Conservation (phyloP, 2,113 vertebrate species). For the Rhinoderma darwinii region DNA sequence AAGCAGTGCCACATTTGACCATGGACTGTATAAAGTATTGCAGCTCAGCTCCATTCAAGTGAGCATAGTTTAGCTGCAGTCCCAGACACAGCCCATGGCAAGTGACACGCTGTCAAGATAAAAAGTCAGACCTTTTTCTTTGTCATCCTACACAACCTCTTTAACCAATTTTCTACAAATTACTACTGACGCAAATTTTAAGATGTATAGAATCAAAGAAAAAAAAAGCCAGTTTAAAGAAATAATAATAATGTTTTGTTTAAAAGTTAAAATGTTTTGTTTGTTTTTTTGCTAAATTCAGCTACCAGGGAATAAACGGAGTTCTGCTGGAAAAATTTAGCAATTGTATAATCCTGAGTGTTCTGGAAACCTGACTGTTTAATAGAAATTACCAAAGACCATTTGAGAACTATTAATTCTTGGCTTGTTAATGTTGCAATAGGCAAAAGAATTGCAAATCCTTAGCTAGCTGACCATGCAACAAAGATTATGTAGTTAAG, state of each 20-base stretch:
- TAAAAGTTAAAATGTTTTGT: no score
- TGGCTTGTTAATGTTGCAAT: constrained; percentile 31
- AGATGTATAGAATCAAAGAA: not conserved
- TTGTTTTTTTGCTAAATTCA: no score
- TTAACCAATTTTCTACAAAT: not conserved
- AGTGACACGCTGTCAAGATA: no score
- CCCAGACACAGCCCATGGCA: no score
- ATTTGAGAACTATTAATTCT: constrained; percentile 5
- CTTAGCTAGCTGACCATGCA: constrained; percentile 3
- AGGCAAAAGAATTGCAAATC: constrained; percentile 21
- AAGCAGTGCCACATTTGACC: no score
- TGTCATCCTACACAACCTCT: not conserved
- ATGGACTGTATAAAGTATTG: no score
- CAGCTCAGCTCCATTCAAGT: no score
- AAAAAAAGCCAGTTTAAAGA: not conserved
- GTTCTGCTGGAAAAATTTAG: not conserved
- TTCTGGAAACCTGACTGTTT: not conserved
- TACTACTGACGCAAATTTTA: not conserved
- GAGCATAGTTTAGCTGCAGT: not conserved
- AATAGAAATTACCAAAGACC: constrained; percentile 4
- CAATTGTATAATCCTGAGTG: not conserved
- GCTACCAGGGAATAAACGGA: no score
- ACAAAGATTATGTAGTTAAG: constrained; percentile 61
- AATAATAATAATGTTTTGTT: not conserved
- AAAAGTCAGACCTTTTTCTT: no score